These are phyloP conservation scores for Arothron firmamentum DNA, from an alignment of 2,113 vertebrate genomes.

Conservation along the genomic window DNA sequence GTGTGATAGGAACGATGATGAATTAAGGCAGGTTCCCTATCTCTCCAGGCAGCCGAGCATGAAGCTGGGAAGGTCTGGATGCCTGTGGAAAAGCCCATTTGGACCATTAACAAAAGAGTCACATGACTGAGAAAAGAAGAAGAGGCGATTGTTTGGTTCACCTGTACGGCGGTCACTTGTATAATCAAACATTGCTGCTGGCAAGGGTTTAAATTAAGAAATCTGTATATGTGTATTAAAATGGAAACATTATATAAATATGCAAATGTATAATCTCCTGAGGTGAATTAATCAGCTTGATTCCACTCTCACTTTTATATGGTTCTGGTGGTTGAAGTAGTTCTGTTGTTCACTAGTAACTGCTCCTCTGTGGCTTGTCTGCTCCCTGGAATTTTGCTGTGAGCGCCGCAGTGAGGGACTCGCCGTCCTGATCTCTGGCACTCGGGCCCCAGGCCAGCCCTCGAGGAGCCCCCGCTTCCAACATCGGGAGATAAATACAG, in stretches of 20 bases:
- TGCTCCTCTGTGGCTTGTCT: conserved; percentile 32
- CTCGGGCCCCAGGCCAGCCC: conserved; percentile 69
- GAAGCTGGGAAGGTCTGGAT: conserved; percentile 31
- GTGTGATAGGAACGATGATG: conserved; percentile 46
- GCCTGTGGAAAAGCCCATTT: conserved; percentile 11
- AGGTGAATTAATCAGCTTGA: neutral
- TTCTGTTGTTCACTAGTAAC: conserved; percentile 17
- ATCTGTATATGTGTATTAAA: too few relatives aligned
- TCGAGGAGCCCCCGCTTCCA: conserved; percentile 65
- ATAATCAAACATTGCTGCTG: neutral
- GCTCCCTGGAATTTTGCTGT: conserved; percentile 38
- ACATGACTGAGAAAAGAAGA: neutral
- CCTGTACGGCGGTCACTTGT: neutral
- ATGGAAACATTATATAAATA: neutral
- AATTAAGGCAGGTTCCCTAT: conserved; percentile 47
- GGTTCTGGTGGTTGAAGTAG: neutral
- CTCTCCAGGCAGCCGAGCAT: conserved; percentile 48
- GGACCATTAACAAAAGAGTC: conserved; percentile 26
- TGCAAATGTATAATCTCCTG: neutral
- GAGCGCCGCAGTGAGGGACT: conserved; percentile 45
- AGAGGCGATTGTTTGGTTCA: conserved; percentile 6
- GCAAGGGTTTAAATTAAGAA: neutral
- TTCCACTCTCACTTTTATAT: neutral
- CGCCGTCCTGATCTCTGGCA: conserved; percentile 47
- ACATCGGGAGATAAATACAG: conserved; percentile 63